These are phyloP conservation scores for Datnioides undecimradiatus DNA, from an alignment of 2,113 vertebrate species.

Conservation along the genomic window DNA sequence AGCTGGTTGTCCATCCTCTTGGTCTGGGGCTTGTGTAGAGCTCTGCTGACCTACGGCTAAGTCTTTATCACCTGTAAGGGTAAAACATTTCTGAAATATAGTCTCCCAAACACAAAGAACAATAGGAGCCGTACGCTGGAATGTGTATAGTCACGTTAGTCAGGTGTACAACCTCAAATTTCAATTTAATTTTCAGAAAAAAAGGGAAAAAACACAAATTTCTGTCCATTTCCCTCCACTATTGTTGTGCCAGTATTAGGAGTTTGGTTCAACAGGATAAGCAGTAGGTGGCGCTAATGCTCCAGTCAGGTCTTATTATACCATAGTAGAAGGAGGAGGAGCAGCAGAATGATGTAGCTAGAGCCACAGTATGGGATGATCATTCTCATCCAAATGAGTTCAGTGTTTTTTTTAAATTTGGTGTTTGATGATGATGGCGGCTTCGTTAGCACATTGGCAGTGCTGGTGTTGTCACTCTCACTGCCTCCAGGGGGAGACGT, in stretches of 20 bases:
- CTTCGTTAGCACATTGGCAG: no score
- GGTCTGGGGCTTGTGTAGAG: slow-evolving; percentile 1
- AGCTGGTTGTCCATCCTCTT: slow-evolving; percentile 3
- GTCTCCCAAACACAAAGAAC: not conserved
- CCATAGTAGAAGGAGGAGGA: no score
- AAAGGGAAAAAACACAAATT: no score
- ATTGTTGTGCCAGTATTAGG: not conserved
- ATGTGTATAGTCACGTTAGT: not conserved
- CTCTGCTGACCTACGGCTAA: not conserved
- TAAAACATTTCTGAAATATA: not conserved
- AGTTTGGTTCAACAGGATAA: not conserved
- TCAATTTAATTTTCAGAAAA: not conserved
- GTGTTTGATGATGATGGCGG: no score
- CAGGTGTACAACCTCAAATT: not conserved
- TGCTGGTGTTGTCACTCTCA: no score
- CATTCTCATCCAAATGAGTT: no score
- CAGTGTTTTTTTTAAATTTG: no score
- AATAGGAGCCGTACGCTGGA: not conserved
- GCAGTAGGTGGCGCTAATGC: not conserved
- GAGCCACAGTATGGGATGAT: no score
- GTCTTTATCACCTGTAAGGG: slow-evolving; percentile 28
- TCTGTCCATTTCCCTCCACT: no score
- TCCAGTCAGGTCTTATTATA: not conserved
- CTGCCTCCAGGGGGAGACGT: no score
- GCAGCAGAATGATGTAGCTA: no score